Evolutionary conservation across 2,797 vertebrate species (phyloP).

Genomic region (Telmatherina bonti): DNA sequence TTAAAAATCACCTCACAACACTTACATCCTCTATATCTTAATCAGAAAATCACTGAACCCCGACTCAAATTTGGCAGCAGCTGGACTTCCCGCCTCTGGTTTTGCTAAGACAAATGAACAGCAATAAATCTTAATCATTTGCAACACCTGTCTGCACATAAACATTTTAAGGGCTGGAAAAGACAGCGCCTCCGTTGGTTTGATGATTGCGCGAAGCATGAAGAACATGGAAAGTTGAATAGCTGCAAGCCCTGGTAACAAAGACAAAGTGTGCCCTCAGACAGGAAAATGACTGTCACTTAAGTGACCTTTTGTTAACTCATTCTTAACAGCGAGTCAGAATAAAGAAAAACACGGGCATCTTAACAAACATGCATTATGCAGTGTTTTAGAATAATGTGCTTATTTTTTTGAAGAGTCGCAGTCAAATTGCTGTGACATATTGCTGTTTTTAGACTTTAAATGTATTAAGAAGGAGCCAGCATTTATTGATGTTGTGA

Average conservation of each 20-base stretch:
- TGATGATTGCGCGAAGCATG: conserved; percentile 64
- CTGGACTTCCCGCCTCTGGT: conserved; percentile 53
- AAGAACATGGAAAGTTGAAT: conserved; percentile 70
- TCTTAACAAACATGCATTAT: conserved; percentile 41
- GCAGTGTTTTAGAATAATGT: conserved; percentile 42
- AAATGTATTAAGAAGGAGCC: conserved; percentile 74
- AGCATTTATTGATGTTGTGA: conserved; percentile 72
- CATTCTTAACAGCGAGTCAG: conserved; percentile 65
- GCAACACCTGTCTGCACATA: conserved; percentile 59
- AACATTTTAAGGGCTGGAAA: conserved; percentile 63
- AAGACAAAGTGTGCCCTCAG: conserved; percentile 72
- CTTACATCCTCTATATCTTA: conserved; percentile 65
- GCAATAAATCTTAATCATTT: conserved; percentile 77
- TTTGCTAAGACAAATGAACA: conserved; percentile 69
- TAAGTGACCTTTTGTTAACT: conserved; percentile 74
- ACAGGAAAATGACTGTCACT: conserved; percentile 69
- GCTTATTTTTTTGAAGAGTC: conserved; percentile 69
- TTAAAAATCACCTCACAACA: conserved; percentile 30
- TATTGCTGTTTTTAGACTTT: conserved; percentile 76
- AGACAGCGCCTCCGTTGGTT: conserved; percentile 39
- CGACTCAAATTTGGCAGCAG: conserved; percentile 59
- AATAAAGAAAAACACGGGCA: conserved; percentile 56
- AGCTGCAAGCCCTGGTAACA: conserved; percentile 61
- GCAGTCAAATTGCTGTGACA: conserved; percentile 71
- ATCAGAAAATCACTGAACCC: conserved; percentile 63